A percentile compares a stretch with the other conserved stretches of the same genome.
Evolutionary conservation across 2,113 vertebrate species (phyloP).

Genomic region (Delphinapterus leucas): DNA sequence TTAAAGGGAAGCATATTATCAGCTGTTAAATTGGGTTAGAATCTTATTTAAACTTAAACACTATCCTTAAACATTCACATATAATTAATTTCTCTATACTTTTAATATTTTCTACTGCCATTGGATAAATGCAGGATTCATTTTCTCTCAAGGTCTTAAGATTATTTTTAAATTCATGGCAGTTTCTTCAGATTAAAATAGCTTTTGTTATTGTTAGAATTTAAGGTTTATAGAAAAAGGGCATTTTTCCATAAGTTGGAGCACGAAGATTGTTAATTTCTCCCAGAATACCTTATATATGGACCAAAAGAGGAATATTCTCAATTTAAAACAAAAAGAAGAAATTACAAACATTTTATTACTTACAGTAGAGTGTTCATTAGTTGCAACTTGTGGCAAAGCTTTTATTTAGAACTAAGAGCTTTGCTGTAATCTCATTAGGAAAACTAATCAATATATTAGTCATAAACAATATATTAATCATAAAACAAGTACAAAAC

Average conservation of each 20-base stretch:
- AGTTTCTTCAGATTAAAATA: neutral
- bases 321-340: neutral
- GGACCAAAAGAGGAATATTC: neutral
- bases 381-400: neutral
- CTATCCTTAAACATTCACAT: neutral
- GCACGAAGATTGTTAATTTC: neutral
- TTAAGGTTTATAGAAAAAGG: neutral
- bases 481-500: neutral
- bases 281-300: neutral
- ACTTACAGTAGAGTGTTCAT: neutral
- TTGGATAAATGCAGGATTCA: neutral
- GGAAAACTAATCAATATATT: constrained; percentile 39
- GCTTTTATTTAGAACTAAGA: constrained; percentile 36
- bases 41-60: neutral
- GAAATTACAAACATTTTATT: neutral
- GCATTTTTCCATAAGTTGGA: neutral
- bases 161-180: neutral
- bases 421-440: constrained; percentile 12
- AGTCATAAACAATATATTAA: constrained; percentile 44
- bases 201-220: neutral
- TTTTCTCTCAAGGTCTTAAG: neutral
- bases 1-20: neutral
- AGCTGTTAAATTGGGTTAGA: neutral
- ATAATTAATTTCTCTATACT: neutral
- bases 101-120: neutral